Base-by-base conservation (phyloP, 2,797 vertebrate genomes). In the Molothrus ater region DNA sequence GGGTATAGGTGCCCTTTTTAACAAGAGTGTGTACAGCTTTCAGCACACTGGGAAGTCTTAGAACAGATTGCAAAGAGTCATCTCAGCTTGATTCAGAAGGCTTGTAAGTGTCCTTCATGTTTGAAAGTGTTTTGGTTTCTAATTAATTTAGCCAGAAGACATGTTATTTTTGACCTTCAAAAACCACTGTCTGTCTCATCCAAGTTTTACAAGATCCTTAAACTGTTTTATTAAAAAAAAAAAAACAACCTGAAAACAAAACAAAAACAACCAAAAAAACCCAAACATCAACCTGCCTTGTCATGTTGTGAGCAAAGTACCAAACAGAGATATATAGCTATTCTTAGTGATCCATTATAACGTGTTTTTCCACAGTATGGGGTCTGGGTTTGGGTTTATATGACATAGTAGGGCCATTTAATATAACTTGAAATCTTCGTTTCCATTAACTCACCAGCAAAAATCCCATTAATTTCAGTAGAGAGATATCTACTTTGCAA, bases 51-150 rank as follows among this genome's bases (percentile, higher is more conserved):
- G 90, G 92, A 94, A 89, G 83, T 85, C 95, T 32, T 88, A 47
- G 83, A 95, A 87, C 88, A 94, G 96, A 95, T 95, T 97, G 95
- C 74, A 31, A 13, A 93, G 79, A 92, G 76, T 92, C 86, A 85
- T 92, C 93, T 80, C 93, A 93, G 93, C 94, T 97, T 95, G 95
- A 96, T 63, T 95, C 86, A 74, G 83, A 88, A 95, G 64, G 56
- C 45, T 85, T 93, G 2, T 66, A 92, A 92, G 83, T 90, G 88
- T 92, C 93, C 90, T 96, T 95, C 78, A 61, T 93, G 71, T 91
- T 86, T 85, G 64, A 76, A 91, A 94, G 80, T 86, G 68, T 32
- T 94, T 80, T 71, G 57, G 53, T 91, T 96, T 92, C 90, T 96
- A 93, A 92, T 97, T 95, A 95, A 87, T 87, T 95, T 87, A 96